These are phyloP conservation scores for Balaeniceps rex DNA, from an alignment of 2,113 vertebrate species.

Conservation along the genomic window DNA sequence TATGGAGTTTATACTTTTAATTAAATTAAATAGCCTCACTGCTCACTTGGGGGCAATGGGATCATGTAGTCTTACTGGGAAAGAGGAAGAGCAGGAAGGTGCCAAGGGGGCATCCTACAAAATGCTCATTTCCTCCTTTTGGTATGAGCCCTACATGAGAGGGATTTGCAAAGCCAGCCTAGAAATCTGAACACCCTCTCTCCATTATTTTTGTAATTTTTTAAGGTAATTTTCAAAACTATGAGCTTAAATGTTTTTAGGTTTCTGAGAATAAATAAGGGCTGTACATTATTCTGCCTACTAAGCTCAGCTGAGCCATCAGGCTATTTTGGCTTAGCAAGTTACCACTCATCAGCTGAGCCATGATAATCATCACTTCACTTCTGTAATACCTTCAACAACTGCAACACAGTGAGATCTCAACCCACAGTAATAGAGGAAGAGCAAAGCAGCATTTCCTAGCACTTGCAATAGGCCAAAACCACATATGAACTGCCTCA, in stretches of 20 bases:
- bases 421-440: neutral
- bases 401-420: neutral
- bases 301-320: neutral
- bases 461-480: neutral
- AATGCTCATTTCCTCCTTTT: neutral
- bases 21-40: neutral
- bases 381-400: neutral
- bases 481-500: fast-evolving
- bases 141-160: fast-evolving
- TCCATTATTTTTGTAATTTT: neutral
- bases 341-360: neutral
- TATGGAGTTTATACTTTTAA: neutral
- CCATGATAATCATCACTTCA: neutral
- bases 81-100: neutral
- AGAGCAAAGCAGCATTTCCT: neutral
- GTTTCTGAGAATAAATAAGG: neutral
- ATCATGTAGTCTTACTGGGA: neutral
- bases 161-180: neutral
- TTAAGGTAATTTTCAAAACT: neutral
- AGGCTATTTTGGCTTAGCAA: neutral
- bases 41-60: neutral
- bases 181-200: neutral
- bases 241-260: neutral
- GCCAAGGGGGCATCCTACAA: neutral
- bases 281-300: neutral